These are phyloP conservation scores for Dascillus cervinus DNA, from an alignment of 2,888 invertebrate species.

Conservation along the genomic window DNA sequence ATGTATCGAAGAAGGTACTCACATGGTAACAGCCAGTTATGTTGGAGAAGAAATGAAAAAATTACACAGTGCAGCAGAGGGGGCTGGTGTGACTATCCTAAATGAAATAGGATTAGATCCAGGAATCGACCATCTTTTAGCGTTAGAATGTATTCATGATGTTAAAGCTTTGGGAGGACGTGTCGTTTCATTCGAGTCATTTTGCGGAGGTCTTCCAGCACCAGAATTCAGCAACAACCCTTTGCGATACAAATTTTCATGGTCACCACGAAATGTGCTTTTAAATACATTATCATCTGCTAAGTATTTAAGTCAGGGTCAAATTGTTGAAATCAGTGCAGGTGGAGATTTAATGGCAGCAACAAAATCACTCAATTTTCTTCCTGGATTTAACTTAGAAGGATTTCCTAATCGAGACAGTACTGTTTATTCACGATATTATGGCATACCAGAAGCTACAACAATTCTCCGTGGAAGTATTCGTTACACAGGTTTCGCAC, in stretches of 20 bases:
- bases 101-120: constrained; percentile 98
- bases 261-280: constrained; percentile 93
- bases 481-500: constrained; percentile 81
- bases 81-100: constrained; percentile 85
- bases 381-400: constrained; percentile 94
- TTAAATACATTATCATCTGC: constrained; percentile 86
- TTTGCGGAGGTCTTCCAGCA: constrained; percentile 95
- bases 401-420: constrained; percentile 97
- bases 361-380: constrained; percentile 72
- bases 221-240: constrained; percentile 93
- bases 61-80: constrained; percentile 70
- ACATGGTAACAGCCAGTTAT: constrained; percentile 97
- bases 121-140: constrained; percentile 81
- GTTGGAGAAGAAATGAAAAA: constrained; percentile 75
- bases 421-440: constrained; percentile 75
- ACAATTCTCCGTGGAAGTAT: constrained; percentile 92
- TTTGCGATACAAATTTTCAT: constrained; percentile 86
- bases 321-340: constrained; percentile 75
- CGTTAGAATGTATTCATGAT: constrained; percentile 94
- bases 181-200: constrained; percentile 91
- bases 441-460: constrained; percentile 79
- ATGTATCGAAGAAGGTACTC: constrained; percentile 78
- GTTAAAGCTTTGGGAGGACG: constrained; percentile 83
- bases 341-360: constrained; percentile 86
- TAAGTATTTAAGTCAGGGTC: constrained; percentile 50